A percentile compares a stretch with the other conserved stretches of the same genome.
phyloP scores from a whole-genome alignment of 2,888 invertebrate genomes.

The Eristalis intricaria region DNA sequence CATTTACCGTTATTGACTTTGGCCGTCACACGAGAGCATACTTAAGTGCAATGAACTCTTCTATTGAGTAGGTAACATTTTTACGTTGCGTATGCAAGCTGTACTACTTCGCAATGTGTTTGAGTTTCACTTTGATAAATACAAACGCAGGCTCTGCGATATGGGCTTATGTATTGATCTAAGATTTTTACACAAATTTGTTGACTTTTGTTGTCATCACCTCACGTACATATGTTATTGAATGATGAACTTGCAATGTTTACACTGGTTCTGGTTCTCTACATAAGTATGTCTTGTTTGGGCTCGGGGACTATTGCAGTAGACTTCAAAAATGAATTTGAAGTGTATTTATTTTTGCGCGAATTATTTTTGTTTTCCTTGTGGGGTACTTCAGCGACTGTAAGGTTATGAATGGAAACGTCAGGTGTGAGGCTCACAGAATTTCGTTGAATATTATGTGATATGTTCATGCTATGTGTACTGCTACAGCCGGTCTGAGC shows the following conservation, averaged over 20 bases:
- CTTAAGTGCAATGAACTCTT: not conserved
- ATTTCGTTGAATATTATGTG: too few species aligned
- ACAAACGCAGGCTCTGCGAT: not conserved
- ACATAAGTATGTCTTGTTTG: not conserved
- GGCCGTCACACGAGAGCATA: not conserved
- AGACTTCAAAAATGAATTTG: too few species aligned
- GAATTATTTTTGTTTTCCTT: too few species aligned
- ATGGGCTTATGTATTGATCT: not conserved
- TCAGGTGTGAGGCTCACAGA: too few species aligned
- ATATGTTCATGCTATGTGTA: too few species aligned
- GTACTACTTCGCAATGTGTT: not conserved
- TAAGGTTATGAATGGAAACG: too few species aligned
- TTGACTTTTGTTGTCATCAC: not conserved
- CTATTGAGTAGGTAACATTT: not conserved
- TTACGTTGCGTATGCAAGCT: not conserved
- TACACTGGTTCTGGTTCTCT: not conserved
- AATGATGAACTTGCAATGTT: not conserved
- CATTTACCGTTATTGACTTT: not conserved
- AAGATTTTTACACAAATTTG: not conserved
- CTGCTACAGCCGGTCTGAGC: too few species aligned
- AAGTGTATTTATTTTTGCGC: too few species aligned
- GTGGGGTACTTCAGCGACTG: too few species aligned
- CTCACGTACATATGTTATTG: not conserved
- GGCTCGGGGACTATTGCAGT: too few species aligned
- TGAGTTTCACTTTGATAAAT: not conserved